These are phyloP conservation scores for Okapia johnstoni DNA, from an alignment of 2,113 vertebrate genomes.

Conservation along the genomic window DNA sequence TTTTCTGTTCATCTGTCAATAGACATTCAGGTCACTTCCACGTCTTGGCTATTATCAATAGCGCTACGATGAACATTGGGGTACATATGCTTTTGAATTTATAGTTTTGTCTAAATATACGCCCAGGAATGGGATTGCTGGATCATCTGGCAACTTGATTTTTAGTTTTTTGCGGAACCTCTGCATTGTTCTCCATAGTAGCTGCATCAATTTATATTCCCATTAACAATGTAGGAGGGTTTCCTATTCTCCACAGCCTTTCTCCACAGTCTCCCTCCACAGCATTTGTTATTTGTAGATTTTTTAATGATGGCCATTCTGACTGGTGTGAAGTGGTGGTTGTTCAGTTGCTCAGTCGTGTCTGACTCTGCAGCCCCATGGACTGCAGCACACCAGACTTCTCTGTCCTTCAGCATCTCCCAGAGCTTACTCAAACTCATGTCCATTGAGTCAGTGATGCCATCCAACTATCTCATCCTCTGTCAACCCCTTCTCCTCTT, in stretches of 20 bases:
- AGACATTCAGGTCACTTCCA: background rate
- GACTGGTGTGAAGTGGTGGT: background rate
- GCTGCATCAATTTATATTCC: background rate
- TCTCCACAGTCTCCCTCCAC: background rate
- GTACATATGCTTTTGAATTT: background rate
- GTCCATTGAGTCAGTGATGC: background rate
- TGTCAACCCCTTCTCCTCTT: background rate
- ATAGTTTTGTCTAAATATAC: background rate
- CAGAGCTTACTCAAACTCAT: background rate
- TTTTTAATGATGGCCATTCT: background rate
- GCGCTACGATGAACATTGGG: background rate
- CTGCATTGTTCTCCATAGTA: background rate
- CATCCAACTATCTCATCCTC: background rate
- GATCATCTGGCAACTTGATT: background rate
- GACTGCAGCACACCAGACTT: background rate
- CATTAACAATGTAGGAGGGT: background rate
- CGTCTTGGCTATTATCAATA: background rate
- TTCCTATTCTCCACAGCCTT: background rate
- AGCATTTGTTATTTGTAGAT: background rate
- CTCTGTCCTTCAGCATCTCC: background rate
- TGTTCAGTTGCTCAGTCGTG: accelerated
- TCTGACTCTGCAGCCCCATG: background rate
- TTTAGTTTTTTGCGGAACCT: background rate
- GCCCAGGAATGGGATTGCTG: background rate
- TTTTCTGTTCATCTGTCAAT: background rate